A percentile compares a stretch with the other conserved stretches of the same genome.
Evolutionary conservation across 1,140 invertebrate species (phyloP).

Genomic region (Diorhabda elongata): DNA sequence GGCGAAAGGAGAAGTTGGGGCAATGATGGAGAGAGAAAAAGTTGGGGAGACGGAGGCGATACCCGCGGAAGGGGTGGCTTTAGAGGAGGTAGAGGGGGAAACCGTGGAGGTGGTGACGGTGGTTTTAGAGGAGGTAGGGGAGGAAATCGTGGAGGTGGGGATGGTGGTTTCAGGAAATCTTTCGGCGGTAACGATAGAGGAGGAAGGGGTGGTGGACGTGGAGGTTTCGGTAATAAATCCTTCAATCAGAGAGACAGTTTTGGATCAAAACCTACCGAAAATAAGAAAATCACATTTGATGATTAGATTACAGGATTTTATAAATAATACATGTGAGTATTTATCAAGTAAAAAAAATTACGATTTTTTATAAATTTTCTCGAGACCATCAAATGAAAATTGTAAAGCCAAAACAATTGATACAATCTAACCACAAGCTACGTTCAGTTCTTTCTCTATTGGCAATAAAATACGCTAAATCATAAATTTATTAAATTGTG

Average conservation of each 20-base stretch:
- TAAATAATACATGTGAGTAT: not conserved
- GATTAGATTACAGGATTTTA: constrained; percentile 48
- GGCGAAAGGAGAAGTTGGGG: constrained; percentile 13
- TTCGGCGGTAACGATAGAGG: constrained; percentile 41
- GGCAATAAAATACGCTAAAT: no score
- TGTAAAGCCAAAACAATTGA: no score
- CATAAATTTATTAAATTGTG: no score
- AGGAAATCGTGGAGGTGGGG: constrained; percentile 25
- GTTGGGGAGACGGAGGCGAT: constrained; percentile 13
- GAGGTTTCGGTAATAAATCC: constrained; percentile 33
- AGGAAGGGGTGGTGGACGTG: constrained; percentile 41
- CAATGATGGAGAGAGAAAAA: not conserved
- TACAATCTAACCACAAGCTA: no score
- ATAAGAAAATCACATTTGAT: constrained; percentile 85
- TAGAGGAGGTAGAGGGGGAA: constrained; percentile 29
- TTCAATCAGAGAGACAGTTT: constrained; percentile 44
- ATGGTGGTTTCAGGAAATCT: constrained; percentile 38
- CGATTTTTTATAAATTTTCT: not conserved
- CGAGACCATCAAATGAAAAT: no score
- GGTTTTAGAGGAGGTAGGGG: constrained; percentile 28
- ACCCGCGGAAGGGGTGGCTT: constrained; percentile 24
- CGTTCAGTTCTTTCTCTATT: no score
- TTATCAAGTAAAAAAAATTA: not conserved
- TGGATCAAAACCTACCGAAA: constrained; percentile 52
- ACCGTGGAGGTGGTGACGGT: constrained; percentile 34